These are phyloP conservation scores for Drosophila meridiana DNA, from an alignment of 2,888 invertebrate genomes.

Conservation along the genomic window DNA sequence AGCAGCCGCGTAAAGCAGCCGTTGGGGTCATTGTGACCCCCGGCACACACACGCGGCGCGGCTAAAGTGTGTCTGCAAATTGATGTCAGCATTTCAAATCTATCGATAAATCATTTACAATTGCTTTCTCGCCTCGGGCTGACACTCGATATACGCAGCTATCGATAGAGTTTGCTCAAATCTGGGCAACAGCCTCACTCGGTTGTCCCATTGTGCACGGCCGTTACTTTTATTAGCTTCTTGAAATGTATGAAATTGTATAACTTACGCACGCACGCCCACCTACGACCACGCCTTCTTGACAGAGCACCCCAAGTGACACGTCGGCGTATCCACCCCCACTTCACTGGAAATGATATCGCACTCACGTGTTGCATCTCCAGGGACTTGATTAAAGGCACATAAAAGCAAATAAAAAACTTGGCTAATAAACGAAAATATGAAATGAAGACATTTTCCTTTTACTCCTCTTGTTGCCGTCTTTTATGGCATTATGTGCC, in stretches of 20 bases:
- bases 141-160: slow-evolving; percentile 6
- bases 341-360: slow-evolving; percentile 48
- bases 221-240: slow-evolving; percentile 66
- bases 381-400: slow-evolving; percentile 81
- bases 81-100: slow-evolving; percentile 9
- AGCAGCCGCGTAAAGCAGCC: slow-evolving; percentile 3
- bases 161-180: slow-evolving; percentile 15
- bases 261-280: slow-evolving; percentile 63
- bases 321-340: slow-evolving; percentile 37
- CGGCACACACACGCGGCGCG: slow-evolving; percentile 10
- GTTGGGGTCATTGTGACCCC: slow-evolving; percentile 51
- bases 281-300: slow-evolving; percentile 21
- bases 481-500: slow-evolving; percentile 48
- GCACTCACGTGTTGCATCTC: slow-evolving; percentile 83
- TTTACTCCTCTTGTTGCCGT: slow-evolving; percentile 7
- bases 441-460: slow-evolving; percentile 48
- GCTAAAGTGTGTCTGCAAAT: slow-evolving; percentile 4
- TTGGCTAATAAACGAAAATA: slow-evolving; percentile 80
- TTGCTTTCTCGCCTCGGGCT: neutral
- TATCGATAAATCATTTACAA: slow-evolving; percentile 35
- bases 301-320: slow-evolving; percentile 7
- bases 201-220: slow-evolving; percentile 49
- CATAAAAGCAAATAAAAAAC: slow-evolving; percentile 78
- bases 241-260: slow-evolving; percentile 69
- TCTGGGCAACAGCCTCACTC: slow-evolving; percentile 19